Evolutionary conservation across 1,140 invertebrate genomes (phyloP), one percentile per base, ranked within the genome.

Genomic region (Papilio machaon): DNA sequence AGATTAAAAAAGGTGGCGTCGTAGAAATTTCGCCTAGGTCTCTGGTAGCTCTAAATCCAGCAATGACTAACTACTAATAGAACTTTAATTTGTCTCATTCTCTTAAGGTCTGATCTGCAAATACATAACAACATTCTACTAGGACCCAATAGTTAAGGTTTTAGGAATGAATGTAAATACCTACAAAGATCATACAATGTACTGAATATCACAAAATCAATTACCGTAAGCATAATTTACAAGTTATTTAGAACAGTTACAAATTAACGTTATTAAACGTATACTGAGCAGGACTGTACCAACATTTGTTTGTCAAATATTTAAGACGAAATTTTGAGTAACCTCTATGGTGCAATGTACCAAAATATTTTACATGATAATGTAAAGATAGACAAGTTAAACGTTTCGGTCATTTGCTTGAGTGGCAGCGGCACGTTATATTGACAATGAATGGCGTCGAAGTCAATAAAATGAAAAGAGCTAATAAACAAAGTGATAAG

Each of bases 351-450:
- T 19, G 30, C 64, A 70, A 70, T 70, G 30, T 70, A 70, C 13
- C 13, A 70, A 70, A 38, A 70, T 70, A 70, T 70, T 70, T 70
- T 70, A 70, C 64, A 70, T 70, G 5, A 70, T 23, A 70, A 70
- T 70, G 35, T 23, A 2, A 17, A 35, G 30, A 30, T 38, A 35
- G 64, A 70, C 64, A 70, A 70, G 23, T 35, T 70, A 70, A 70
- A 35, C 6, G 64, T 70, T 70, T 70, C 64, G 64, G 64, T 70
- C 64, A 35, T 70, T 60, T 70, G 11, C 64, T 70, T 38, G 64
- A 70, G 64, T 70, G 64, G 30, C 64, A 35, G 30, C 15, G 30
- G 64, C 30, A 17, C n/a, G 10, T 60, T 30, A 23, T 11, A 67
- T 35, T 67, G 30, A 70, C 64, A 70, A 70, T 35, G 13, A 11